Base-by-base conservation (phyloP, 2,113 vertebrate genomes). In the Callipepla squamata region DNA sequence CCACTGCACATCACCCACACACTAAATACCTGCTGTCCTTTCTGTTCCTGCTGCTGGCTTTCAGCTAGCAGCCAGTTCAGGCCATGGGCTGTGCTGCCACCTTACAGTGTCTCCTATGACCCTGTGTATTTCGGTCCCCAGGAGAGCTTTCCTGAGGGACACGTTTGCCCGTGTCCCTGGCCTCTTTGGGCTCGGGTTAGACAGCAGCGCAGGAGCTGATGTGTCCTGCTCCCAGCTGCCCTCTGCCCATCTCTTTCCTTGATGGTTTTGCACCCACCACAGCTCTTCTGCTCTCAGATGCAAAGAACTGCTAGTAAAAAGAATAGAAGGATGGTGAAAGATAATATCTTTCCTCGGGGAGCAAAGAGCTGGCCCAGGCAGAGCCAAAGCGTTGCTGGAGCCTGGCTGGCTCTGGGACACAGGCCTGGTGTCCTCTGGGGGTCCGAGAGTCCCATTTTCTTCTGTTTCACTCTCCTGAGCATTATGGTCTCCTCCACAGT, bases 121-220 rank as follows among this genome's bases (percentile, higher is more conserved):
- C 26, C 0, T 6, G 2, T 1, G n/a, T 2, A 7, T 23, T 58
- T 50, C 23, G 40, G 47, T 34, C n/a, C 40, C 30, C 47, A 20
- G 50, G 61, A 34, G 18, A 40, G 2, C 34, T 34, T 70, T 70
- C 15, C 10, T 47, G 40, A 63, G 59, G 48, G 65, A 45, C 57
- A 8, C 15, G 30, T 45, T 17, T 10, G 32, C 15, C 44, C 44
- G 7, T 17, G 44, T 45, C 44, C 44, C 40, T 40, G 40, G 15
- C 17, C 1, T 26, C 79, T 70, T n/a, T 3, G 53, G 32, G 22
- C n/a, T 90, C n/a, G 62, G 18, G 55, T 26, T 50, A 34, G 22
- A 36, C 25, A 34, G 45, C 21, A 34, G 34, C 5, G 48, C 68
- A 73, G 40, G 4, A 79, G 6, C 57, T 67, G n/a, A 18, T 22